phyloP scores from a whole-genome alignment of 2,113 vertebrate genomes.

The Phalacrocorax aristotelis region DNA sequence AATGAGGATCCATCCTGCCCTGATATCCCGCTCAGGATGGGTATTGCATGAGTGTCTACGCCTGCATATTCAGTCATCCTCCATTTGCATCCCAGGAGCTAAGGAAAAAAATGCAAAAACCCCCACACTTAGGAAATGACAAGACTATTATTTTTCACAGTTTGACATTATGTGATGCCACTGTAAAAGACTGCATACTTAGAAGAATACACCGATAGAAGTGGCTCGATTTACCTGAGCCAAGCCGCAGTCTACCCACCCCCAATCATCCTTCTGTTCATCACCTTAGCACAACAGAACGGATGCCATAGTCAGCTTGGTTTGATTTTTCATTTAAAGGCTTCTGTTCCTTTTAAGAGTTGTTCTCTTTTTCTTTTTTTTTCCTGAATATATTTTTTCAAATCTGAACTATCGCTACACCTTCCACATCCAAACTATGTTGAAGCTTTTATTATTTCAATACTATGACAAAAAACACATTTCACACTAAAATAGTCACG shows the following conservation, averaged over 20 bases:
- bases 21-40: neutral
- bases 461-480: conserved; percentile 92
- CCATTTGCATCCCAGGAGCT: conserved; percentile 71
- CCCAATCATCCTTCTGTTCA: conserved; percentile 14
- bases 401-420: conserved; percentile 85
- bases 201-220: neutral
- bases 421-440: conserved; percentile 92
- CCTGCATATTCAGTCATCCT: conserved; percentile 12
- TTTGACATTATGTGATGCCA: conserved; percentile 61
- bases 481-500: conserved; percentile 93
- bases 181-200: conserved; percentile 42
- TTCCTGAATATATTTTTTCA: conserved; percentile 73
- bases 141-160: conserved; percentile 73
- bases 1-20: neutral
- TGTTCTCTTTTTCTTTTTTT: conserved; percentile 46
- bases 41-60: neutral
- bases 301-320: conserved; percentile 40
- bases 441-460: conserved; percentile 86
- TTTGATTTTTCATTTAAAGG: conserved; percentile 59
- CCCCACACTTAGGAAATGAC: conserved; percentile 73
- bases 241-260: neutral
- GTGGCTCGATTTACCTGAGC: neutral
- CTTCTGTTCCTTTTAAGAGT: conserved; percentile 68
- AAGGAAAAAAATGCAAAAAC: conserved; percentile 55
- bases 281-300: conserved; percentile 55